Conservation (phyloP, 2,888 invertebrate species). For the Dryococelus australis region DNA sequence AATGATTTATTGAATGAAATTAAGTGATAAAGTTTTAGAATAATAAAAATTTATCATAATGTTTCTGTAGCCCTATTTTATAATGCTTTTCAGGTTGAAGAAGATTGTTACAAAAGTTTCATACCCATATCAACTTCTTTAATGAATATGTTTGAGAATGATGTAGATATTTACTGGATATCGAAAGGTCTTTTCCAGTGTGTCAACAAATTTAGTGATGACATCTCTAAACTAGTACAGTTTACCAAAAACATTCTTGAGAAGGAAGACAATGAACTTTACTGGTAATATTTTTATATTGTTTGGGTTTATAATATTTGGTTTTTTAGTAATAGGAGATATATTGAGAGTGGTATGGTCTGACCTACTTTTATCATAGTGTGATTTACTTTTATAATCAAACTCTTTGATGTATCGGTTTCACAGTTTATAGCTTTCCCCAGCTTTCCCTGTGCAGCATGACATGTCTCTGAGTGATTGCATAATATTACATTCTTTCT, state of each 20-base stretch:
- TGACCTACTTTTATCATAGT: no score
- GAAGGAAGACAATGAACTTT: slow-evolving; percentile 76
- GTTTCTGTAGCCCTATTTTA: not conserved
- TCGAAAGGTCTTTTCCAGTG: slow-evolving; percentile 77
- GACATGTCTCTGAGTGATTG: no score
- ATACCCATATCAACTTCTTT: slow-evolving; percentile 74
- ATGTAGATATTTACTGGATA: slow-evolving; percentile 85
- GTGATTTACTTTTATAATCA: no score
- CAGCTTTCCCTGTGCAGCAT: no score
- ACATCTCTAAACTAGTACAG: slow-evolving; percentile 71
- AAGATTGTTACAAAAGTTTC: slow-evolving; percentile 40
- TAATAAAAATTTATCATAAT: not conserved
- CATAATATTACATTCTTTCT: no score
- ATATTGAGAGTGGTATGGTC: no score
- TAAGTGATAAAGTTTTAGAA: not conserved
- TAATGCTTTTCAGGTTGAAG: not conserved
- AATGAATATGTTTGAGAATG: slow-evolving; percentile 73
- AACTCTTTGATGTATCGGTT: no score
- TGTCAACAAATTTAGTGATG: slow-evolving; percentile 70
- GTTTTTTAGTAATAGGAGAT: not conserved
- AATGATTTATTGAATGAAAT: not conserved
- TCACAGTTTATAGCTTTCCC: no score
- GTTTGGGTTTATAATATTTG: not conserved
- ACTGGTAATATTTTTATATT: slow-evolving; percentile 60
- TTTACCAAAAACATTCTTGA: slow-evolving; percentile 72